These are phyloP conservation scores for Sebastes reedi DNA, from an alignment of 2,797 vertebrate genomes.

Conservation along the genomic window DNA sequence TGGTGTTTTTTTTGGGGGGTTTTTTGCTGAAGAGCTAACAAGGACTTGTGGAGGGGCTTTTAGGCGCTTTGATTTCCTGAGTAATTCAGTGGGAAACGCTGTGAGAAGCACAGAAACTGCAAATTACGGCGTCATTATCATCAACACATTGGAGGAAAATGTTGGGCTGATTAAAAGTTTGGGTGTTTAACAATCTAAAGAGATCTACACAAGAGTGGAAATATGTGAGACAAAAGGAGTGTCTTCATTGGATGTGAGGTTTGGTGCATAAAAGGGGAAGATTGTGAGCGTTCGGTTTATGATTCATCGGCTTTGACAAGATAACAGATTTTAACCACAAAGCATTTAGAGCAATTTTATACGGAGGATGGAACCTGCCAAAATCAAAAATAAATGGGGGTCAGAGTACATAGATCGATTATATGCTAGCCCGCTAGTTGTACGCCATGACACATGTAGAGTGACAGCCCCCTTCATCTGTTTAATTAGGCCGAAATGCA, in stretches of 20 bases:
- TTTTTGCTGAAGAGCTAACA: slow-evolving; percentile 8
- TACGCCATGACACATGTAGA: too few relatives aligned
- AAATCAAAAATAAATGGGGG: too few relatives aligned
- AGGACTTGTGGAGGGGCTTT: background rate
- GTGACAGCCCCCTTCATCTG: too few relatives aligned
- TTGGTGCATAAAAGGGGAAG: background rate
- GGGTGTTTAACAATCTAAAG: background rate
- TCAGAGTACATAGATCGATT: too few relatives aligned
- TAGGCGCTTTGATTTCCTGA: background rate
- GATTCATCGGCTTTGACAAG: slow-evolving; percentile 3
- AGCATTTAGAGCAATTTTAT: background rate
- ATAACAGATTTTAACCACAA: background rate
- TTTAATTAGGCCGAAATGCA: too few relatives aligned
- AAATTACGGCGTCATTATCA: slow-evolving; percentile 21
- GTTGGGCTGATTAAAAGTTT: slow-evolving; percentile 21
- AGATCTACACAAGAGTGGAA: background rate
- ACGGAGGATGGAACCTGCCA: too few relatives aligned
- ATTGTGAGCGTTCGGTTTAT: background rate
- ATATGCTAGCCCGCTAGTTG: too few relatives aligned
- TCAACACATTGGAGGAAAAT: slow-evolving; percentile 10
- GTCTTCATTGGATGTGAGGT: background rate
- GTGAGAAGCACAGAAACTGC: background rate
- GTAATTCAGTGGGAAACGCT: background rate
- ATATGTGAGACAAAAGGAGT: background rate
- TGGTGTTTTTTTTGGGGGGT: background rate